Evolutionary conservation across 2,888 invertebrate genomes (phyloP).

Genomic region (Tetanocera ferruginea): DNA sequence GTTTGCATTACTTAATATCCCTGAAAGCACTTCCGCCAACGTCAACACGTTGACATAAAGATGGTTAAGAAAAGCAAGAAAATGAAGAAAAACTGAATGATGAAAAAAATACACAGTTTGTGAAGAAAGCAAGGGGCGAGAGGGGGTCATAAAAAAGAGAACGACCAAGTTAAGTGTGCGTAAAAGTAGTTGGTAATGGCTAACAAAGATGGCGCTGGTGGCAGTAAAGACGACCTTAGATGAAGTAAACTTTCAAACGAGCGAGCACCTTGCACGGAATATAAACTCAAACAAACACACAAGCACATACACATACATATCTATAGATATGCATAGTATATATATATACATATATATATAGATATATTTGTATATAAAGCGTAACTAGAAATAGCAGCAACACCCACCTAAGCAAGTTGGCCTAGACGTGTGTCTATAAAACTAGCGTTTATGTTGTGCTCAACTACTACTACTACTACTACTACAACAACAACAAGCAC

Average conservation of each 20-base stretch:
- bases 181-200: conserved; percentile 9
- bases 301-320: background rate
- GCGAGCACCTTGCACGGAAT: background rate
- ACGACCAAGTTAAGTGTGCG: background rate
- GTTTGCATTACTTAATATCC: conserved; percentile 21
- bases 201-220: background rate
- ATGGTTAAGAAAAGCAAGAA: background rate
- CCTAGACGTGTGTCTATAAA: conserved; percentile 1
- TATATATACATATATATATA: too few relatives aligned
- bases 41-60: conserved; percentile 13
- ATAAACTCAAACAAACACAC: background rate
- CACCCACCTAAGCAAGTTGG: too few relatives aligned
- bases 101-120: background rate
- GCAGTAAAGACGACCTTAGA: background rate
- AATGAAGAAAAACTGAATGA: background rate
- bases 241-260: too few relatives aligned
- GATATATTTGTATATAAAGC: too few relatives aligned
- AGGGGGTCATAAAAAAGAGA: background rate
- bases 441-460: conserved; percentile 1
- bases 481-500: too few relatives aligned
- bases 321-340: too few relatives aligned
- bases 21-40: conserved; percentile 22
- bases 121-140: background rate
- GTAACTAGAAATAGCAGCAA: too few relatives aligned
- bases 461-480: background rate